Evolutionary conservation across 2,888 invertebrate species (phyloP), one percentile per base, ranked within the genome.

Genomic region (Drosophila mettleri): DNA sequence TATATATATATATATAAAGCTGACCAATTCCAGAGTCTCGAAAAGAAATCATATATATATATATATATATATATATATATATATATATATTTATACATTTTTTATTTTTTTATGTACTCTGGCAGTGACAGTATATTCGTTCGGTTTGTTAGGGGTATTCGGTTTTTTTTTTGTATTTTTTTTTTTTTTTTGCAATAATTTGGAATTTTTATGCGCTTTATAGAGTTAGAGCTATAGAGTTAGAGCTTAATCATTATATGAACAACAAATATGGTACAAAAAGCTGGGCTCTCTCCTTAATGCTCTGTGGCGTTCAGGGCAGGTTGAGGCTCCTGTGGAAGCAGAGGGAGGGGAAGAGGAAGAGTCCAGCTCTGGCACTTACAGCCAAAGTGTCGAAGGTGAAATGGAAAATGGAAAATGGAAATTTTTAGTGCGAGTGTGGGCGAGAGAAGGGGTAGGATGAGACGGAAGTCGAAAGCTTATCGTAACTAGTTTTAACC

Each of bases 221-320:
- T 38, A 52, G 1, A 38, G 5, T 5, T 7, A 29, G 18, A 43
- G 22, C 48, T 65, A 9, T 38, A 52, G 1, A 38, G 5, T 5
- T 7, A 29, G 18, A 43, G 22, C 48, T 65, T 60, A 57, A 39
- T 24, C 52, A 57, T 24, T 68, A 60, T 39, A 74, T 62, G 66
- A 77, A 74, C 72, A 71, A 74, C 66, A 74, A 74, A 55, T 73
- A 73, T 76, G 41, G 18, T 74, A 74, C 77, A 38, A 76, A 52
- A 49, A 63, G 54, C 57, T 55, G 58, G 38, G 14, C 45, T 20
- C 9, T 8, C 16, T 2, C 10, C 22, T 4, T 16, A 24, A 49
- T 38, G 33, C 18, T 41, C 45, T 24, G 6, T 14, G 29, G 49
- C 36, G 34, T 29, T 9, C 9, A 29, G 7, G 31, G 27, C 38